Percentiles rank a stretch among this genome's conserved stretches.
These are phyloP conservation scores for Hydraecia micacea DNA, from an alignment of 2,888 invertebrate species.

Conservation along the genomic window DNA sequence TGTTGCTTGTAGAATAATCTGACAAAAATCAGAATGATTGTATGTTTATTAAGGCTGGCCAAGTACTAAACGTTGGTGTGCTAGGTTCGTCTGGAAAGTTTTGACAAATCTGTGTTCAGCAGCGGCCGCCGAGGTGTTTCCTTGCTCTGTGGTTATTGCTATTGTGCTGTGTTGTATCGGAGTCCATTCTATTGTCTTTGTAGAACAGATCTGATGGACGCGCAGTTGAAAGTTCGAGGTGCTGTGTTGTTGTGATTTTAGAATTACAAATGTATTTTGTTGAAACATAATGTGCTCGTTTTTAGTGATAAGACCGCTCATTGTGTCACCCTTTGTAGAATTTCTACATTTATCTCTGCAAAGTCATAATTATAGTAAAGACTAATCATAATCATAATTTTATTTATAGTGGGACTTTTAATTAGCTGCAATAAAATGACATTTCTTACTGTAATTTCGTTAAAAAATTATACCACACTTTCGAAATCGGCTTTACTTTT, in stretches of 20 bases:
- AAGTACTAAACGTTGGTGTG: too few species aligned
- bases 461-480: too few species aligned
- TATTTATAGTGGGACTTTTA: too few species aligned
- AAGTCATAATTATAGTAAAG: too few species aligned
- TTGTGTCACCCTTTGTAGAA: background rate
- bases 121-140: background rate
- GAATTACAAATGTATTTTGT: background rate
- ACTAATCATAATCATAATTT: too few species aligned
- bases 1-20: too few species aligned
- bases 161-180: slow-evolving; percentile 39
- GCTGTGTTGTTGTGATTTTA: background rate
- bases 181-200: slow-evolving; percentile 42
- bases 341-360: background rate
- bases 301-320: background rate
- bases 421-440: too few species aligned
- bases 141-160: background rate
- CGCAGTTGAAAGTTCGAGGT: slow-evolving; percentile 18
- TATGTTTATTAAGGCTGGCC: too few species aligned
- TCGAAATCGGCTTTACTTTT: too few species aligned
- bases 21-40: too few species aligned
- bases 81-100: background rate
- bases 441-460: too few species aligned
- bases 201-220: slow-evolving; percentile 30
- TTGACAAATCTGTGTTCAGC: background rate
- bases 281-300: background rate